Base-by-base conservation (phyloP, 2,888 invertebrate genomes). In the Iselma pallidipennis region DNA sequence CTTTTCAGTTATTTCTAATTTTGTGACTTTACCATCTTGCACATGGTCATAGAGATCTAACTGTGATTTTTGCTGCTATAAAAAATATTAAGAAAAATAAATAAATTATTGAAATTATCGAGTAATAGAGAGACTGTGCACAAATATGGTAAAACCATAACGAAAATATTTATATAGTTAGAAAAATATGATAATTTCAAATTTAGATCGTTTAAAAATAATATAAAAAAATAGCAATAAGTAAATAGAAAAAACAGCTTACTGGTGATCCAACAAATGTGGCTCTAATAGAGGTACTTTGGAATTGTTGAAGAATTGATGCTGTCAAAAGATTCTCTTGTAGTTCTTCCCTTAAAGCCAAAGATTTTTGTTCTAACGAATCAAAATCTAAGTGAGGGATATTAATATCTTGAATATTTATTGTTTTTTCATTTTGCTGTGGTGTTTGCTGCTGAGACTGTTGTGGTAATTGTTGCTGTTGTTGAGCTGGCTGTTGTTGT, bases 221-320 rank as follows among this genome's bases (percentile, higher is more conserved):
- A 37, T 6, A 2, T 14, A 37, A 37, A 2, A n/a, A n/a, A n/a
- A n/a, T n/a, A n/a, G n/a, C n/a, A n/a, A n/a, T 33, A 25, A 21
- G 12, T 45, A 42, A 53, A 72, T 73, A 61, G 69, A 73, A 62
- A 75, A 77, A 62, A 75, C 73, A 59, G 71, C 72, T 76, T 68
- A 78, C 78, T 54, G 79, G 75, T 68, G 80, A 74, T 59, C 77
- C 78, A 28, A 80, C 78, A 60, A 80, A 76, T 14, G 80, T 76
- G 23, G 78, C 75, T 56, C 78, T 67, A 31, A 79, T 74, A 7
- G 77, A 73, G 9, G 78, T 71, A 61, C 73, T 79, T 61, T 80
- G 80, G 66, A 81, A 78, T 67, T 81, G 80, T 69, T 80, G 80
- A 26, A 81, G 67, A 63, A 81, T 79, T 5, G 80, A 80, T 57